phyloP scores from a whole-genome alignment of 2,888 invertebrate species.

The Tolmerus cingulatus region DNA sequence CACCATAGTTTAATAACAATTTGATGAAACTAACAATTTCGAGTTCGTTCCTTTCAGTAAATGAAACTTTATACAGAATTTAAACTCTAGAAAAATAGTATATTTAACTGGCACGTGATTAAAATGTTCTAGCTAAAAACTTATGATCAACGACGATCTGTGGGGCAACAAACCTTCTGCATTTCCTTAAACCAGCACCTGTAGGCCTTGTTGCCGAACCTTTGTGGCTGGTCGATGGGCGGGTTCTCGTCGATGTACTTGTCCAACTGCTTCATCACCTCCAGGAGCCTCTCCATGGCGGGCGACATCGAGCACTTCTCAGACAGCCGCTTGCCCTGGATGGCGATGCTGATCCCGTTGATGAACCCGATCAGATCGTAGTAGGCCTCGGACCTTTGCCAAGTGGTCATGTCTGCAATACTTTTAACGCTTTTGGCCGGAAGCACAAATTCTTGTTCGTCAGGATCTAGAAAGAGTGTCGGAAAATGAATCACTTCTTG shows the following conservation, averaged over 20 bases:
- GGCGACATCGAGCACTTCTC: conserved; percentile 71
- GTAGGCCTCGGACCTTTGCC: conserved; percentile 88
- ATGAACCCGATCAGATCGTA: conserved; percentile 87
- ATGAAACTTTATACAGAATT: too few species aligned
- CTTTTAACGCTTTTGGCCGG: conserved; percentile 54
- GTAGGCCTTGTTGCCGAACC: conserved; percentile 96
- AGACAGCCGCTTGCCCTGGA: conserved; percentile 79
- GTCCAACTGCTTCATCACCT: conserved; percentile 76
- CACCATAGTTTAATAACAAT: too few species aligned
- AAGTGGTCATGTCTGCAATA: conserved; percentile 72
- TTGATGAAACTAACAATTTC: too few species aligned
- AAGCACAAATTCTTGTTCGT: conserved; percentile 28
- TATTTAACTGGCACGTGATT: too few species aligned
- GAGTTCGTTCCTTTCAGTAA: too few species aligned
- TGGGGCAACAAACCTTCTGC: conserved; percentile 63
- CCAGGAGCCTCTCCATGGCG: conserved; percentile 69
- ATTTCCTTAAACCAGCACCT: conserved; percentile 81
- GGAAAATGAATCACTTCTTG: background rate
- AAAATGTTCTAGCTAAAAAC: too few species aligned
- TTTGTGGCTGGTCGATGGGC: conserved; percentile 82
- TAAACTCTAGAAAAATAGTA: too few species aligned
- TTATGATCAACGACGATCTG: too few species aligned
- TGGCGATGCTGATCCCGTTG: conserved; percentile 83
- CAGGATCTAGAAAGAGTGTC: background rate
- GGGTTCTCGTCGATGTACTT: conserved; percentile 82